These are phyloP conservation scores for Byasa hedistus DNA, from an alignment of 2,888 invertebrate species.

Conservation along the genomic window DNA sequence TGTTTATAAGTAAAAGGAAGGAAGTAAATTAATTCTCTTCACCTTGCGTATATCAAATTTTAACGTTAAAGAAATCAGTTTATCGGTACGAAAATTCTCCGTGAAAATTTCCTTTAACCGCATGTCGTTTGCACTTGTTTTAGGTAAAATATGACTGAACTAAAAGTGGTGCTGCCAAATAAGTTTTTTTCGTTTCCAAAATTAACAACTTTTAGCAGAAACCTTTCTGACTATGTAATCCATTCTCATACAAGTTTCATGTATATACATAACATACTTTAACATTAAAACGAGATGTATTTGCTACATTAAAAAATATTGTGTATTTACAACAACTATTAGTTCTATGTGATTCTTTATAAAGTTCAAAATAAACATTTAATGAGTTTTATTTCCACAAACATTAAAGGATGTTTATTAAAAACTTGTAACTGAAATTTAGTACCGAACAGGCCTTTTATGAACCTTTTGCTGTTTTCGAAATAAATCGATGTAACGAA, in stretches of 20 bases:
- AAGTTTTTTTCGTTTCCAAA: slow-evolving; percentile 77
- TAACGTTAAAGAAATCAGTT: slow-evolving; percentile 14
- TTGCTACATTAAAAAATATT: too few relatives aligned
- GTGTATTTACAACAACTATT: too few relatives aligned
- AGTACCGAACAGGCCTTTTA: neutral
- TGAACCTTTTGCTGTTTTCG: slow-evolving; percentile 7
- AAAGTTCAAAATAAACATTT: neutral
- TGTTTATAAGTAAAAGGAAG: neutral
- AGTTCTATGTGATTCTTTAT: too few relatives aligned
- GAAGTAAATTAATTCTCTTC: slow-evolving; percentile 10
- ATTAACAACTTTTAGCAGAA: slow-evolving; percentile 56
- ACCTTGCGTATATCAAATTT: slow-evolving; percentile 1
- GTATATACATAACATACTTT: neutral
- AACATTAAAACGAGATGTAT: too few relatives aligned
- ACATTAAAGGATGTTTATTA: too few relatives aligned
- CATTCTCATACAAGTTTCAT: neutral
- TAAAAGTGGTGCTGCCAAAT: slow-evolving; percentile 62
- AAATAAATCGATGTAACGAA: slow-evolving; percentile 74
- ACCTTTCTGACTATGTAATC: neutral
- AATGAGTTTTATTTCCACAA: neutral
- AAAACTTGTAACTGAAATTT: too few relatives aligned
- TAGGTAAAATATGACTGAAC: slow-evolving; percentile 62
- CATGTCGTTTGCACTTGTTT: slow-evolving; percentile 71
- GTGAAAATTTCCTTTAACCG: slow-evolving; percentile 37
- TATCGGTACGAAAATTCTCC: slow-evolving; percentile 17